A percentile compares a stretch with the other conserved stretches of the same genome.
phyloP scores from a whole-genome alignment of 1,140 invertebrate genomes.

The Camponotus pennsylvanicus region DNA sequence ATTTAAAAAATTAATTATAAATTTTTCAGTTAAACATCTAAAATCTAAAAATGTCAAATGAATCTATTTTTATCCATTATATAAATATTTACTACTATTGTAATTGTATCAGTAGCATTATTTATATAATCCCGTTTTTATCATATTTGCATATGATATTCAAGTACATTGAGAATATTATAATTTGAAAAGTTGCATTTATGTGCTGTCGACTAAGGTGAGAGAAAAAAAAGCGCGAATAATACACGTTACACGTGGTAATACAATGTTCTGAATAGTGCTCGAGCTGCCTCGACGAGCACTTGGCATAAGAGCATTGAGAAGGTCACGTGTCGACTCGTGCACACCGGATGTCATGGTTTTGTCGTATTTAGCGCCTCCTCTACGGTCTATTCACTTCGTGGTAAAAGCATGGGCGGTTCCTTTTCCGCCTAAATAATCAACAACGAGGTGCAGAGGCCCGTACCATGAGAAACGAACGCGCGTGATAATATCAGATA shows the following conservation, averaged over 20 bases:
- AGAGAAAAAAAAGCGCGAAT: slow-evolving; percentile 6
- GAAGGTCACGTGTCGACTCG: slow-evolving; percentile 82
- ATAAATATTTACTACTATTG: neutral
- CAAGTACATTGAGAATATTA: neutral
- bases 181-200: neutral
- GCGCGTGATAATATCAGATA: neutral
- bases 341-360: slow-evolving; percentile 82
- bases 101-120: no score
- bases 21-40: neutral
- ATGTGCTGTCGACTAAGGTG: neutral
- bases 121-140: neutral
- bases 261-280: slow-evolving; percentile 42
- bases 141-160: neutral
- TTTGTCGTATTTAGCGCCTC: slow-evolving; percentile 81
- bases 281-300: slow-evolving; percentile 41
- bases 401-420: slow-evolving; percentile 80
- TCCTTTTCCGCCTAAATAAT: slow-evolving; percentile 75
- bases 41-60: neutral
- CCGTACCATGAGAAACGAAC: slow-evolving; percentile 68
- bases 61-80: neutral
- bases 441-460: slow-evolving; percentile 54
- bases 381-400: slow-evolving; percentile 74
- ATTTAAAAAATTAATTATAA: neutral
- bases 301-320: slow-evolving; percentile 71
- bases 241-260: slow-evolving; percentile 47